Evolutionary conservation across 2,797 vertebrate species (phyloP).

Genomic region (Meriones psammophilus): DNA sequence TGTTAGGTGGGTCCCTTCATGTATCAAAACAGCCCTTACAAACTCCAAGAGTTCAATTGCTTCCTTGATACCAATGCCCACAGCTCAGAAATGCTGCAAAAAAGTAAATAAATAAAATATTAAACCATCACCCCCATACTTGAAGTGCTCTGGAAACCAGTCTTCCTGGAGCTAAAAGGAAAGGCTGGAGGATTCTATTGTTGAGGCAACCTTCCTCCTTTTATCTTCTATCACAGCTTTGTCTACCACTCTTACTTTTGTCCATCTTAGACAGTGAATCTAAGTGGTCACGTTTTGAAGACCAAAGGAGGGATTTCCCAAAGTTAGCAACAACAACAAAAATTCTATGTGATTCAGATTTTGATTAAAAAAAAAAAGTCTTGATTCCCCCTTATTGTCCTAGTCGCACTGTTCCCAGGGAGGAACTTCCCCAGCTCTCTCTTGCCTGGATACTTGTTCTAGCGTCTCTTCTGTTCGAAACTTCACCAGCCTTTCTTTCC

Average conservation of each 20-base stretch:
- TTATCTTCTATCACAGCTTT: background rate
- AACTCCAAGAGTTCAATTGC: background rate
- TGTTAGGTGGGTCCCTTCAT: background rate
- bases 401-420: background rate
- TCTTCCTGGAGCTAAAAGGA: conserved; percentile 9
- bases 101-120: background rate
- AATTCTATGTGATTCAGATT: background rate
- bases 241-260: background rate
- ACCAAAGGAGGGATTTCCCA: background rate
- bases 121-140: background rate
- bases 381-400: background rate
- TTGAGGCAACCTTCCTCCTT: background rate
- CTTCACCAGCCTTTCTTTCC: background rate
- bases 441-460: background rate
- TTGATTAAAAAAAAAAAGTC: background rate
- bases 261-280: background rate
- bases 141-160: conserved; percentile 21
- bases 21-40: background rate
- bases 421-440: background rate
- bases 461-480: background rate
- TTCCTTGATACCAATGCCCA: background rate
- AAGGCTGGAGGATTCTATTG: background rate
- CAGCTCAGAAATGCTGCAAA: conserved; percentile 47
- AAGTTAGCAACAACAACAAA: background rate
- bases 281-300: background rate